Conservation (phyloP, 2,888 invertebrate species). For the Cremastobaeus sp. region DNA sequence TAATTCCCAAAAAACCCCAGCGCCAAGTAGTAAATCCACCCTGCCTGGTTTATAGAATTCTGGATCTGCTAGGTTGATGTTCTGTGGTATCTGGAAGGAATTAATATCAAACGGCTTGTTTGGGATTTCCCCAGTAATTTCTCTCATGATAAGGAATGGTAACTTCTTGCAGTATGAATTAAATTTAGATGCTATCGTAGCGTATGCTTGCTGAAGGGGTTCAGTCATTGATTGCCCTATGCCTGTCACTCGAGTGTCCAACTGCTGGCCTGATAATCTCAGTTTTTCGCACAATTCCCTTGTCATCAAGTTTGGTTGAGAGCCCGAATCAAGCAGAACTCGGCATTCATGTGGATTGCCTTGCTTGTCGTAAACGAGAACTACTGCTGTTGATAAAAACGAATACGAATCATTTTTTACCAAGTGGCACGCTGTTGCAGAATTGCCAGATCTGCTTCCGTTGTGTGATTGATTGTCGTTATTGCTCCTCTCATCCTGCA, state of each 20-base stretch:
- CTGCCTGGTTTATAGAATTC: background rate
- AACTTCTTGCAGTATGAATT: slow-evolving; percentile 2
- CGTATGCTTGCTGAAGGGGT: background rate
- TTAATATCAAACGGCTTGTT: background rate
- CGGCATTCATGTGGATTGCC: slow-evolving; percentile 4
- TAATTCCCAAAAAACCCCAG: slow-evolving; percentile 14
- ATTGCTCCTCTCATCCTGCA: background rate
- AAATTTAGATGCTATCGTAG: slow-evolving; percentile 1
- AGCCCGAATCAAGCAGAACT: slow-evolving; percentile 3
- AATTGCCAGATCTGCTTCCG: background rate
- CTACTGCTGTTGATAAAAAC: background rate
- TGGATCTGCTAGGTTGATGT: slow-evolving; percentile 18
- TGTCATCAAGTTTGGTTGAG: slow-evolving; percentile 8
- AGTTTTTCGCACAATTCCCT: too few species aligned
- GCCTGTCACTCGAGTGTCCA: background rate
- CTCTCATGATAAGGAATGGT: background rate
- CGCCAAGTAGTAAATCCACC: slow-evolving; percentile 19
- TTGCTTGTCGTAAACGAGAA: background rate
- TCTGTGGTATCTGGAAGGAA: background rate
- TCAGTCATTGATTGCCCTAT: background rate
- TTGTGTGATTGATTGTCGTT: background rate
- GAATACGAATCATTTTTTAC: too few species aligned
- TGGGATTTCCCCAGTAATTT: slow-evolving; percentile 8
- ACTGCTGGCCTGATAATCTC: background rate
- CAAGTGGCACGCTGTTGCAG: background rate